Conservation (phyloP, 1,140 invertebrate genomes). For the Lordiphosa mommai region DNA sequence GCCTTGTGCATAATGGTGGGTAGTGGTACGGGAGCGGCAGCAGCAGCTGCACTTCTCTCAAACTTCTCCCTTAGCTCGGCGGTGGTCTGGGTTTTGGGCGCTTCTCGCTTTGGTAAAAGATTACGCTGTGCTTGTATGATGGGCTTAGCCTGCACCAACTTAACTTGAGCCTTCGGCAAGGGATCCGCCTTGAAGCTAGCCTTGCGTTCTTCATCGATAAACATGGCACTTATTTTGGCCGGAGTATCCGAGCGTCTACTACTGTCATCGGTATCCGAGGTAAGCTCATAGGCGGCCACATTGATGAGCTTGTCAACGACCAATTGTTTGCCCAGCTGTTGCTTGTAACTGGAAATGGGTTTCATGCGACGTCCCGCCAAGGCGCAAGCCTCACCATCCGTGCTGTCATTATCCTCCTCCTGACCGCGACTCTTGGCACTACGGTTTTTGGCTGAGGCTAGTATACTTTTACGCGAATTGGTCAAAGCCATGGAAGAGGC, state of each 20-base stretch:
- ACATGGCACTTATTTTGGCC: conserved; percentile 79
- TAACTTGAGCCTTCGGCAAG: conserved; percentile 40
- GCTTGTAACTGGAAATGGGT: conserved; percentile 68
- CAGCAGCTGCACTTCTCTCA: conserved; percentile 53
- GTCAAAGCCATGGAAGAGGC: conserved; percentile 81
- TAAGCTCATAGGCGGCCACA: conserved; percentile 77
- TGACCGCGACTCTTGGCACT: conserved; percentile 82
- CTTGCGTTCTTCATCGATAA: conserved; percentile 79
- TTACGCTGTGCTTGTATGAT: conserved; percentile 12
- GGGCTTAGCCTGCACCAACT: conserved; percentile 41
- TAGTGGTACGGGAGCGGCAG: conserved; percentile 20
- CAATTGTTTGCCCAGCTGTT: conserved; percentile 47
- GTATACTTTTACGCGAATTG: conserved; percentile 89
- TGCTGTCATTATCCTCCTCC: conserved; percentile 74
- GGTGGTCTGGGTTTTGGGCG: conserved; percentile 49
- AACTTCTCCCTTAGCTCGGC: conserved; percentile 75
- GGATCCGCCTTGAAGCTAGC: conserved; percentile 77
- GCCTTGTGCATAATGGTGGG: conserved; percentile 30
- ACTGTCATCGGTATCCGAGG: conserved; percentile 78
- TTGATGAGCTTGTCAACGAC: conserved; percentile 78
- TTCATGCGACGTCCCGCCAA: conserved; percentile 61
- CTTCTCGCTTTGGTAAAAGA: conserved; percentile 10
- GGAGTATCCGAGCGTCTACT: conserved; percentile 74
- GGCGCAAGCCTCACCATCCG: conserved; percentile 71
- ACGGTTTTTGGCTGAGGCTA: conserved; percentile 91